These are phyloP conservation scores for Andrena flavipes DNA, from an alignment of 2,888 invertebrate genomes.

Conservation along the genomic window DNA sequence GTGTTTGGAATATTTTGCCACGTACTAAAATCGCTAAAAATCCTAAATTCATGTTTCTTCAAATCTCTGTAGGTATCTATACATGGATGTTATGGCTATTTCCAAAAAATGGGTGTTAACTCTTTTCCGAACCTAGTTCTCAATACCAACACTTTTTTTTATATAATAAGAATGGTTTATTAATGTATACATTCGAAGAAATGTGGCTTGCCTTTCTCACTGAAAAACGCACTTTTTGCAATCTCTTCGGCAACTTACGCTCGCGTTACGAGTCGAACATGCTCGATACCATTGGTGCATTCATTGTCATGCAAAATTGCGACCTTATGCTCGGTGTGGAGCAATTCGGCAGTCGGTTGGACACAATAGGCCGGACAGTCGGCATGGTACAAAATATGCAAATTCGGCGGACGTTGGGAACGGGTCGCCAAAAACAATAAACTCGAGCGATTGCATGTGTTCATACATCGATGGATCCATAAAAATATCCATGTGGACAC, in stretches of 20 bases:
- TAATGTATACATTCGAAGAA: background rate
- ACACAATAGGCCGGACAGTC: constrained; percentile 79
- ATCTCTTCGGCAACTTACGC: constrained; percentile 51
- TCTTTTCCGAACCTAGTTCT: background rate
- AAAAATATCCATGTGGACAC: constrained; percentile 78
- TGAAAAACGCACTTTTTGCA: constrained; percentile 25
- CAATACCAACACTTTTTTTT: background rate
- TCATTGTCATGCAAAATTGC: constrained; percentile 83
- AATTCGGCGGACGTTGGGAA: constrained; percentile 77
- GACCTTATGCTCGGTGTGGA: constrained; percentile 81
- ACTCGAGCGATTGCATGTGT: constrained; percentile 82
- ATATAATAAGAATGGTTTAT: background rate
- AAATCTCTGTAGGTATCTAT: no score
- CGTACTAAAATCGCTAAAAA: no score
- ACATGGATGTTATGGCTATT: no score
- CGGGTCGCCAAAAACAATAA: constrained; percentile 82
- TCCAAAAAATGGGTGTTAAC: no score
- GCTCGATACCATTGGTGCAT: constrained; percentile 74
- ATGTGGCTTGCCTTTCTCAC: background rate
- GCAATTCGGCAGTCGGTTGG: constrained; percentile 81
- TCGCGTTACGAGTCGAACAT: constrained; percentile 72
- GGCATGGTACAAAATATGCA: constrained; percentile 79
- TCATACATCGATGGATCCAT: constrained; percentile 81
- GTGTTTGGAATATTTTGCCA: no score
- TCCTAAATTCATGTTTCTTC: no score